phyloP scores from a whole-genome alignment of 2,888 invertebrate species.

The Meandrusa payeni region DNA sequence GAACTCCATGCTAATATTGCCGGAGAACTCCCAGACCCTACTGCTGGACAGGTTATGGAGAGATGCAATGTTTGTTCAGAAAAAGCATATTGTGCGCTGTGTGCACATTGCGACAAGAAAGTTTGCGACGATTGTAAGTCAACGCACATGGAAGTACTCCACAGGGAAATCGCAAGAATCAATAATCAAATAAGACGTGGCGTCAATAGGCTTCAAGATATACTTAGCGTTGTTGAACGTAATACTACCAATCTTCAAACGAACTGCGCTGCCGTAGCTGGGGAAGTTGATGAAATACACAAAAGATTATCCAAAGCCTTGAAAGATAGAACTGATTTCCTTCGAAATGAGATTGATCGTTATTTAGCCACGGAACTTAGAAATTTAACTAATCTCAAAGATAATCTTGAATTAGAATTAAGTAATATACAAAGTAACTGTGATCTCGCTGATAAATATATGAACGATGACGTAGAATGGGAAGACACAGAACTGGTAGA shows the following conservation, averaged over 20 bases:
- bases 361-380: slow-evolving; percentile 94
- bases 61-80: slow-evolving; percentile 96
- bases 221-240: slow-evolving; percentile 91
- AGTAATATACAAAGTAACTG: slow-evolving; percentile 97
- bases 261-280: slow-evolving; percentile 93
- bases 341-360: slow-evolving; percentile 94
- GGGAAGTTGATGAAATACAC: slow-evolving; percentile 96
- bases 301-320: slow-evolving; percentile 92
- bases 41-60: slow-evolving; percentile 95
- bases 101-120: slow-evolving; percentile 98
- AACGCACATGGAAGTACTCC: slow-evolving; percentile 96
- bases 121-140: slow-evolving; percentile 98
- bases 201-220: slow-evolving; percentile 93
- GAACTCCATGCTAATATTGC: slow-evolving; percentile 96
- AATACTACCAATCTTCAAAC: slow-evolving; percentile 93
- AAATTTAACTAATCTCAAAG: slow-evolving; percentile 92
- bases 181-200: slow-evolving; percentile 94
- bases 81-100: slow-evolving; percentile 92
- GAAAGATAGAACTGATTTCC: slow-evolving; percentile 93
- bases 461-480: slow-evolving; percentile 94
- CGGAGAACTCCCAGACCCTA: slow-evolving; percentile 94
- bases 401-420: slow-evolving; percentile 96
- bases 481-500: slow-evolving; percentile 96
- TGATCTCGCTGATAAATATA: slow-evolving; percentile 96
- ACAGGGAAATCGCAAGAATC: slow-evolving; percentile 93